These are phyloP conservation scores for Indicator maculatus DNA, from an alignment of 2,113 vertebrate species.

Conservation along the genomic window DNA sequence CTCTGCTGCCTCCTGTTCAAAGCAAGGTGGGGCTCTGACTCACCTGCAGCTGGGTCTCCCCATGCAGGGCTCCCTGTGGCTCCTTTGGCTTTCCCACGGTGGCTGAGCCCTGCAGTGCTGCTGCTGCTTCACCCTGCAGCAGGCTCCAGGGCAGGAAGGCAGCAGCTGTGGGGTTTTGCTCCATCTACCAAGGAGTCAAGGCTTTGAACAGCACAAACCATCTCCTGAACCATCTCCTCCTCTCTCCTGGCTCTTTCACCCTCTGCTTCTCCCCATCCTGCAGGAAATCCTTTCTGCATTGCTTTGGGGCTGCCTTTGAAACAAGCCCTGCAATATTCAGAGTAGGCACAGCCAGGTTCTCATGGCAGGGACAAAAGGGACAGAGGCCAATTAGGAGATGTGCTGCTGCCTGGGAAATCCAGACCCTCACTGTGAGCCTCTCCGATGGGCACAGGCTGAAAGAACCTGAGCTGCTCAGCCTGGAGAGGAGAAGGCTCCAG, in stretches of 20 bases:
- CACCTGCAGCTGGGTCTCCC: neutral
- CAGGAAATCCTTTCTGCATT: neutral
- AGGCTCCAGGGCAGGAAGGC: slow-evolving; percentile 7
- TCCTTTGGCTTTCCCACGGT: slow-evolving; percentile 39
- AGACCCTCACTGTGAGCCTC: neutral
- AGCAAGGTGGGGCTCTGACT: slow-evolving; percentile 36
- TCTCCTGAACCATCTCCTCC: neutral
- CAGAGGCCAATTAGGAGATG: neutral
- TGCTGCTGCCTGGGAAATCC: neutral
- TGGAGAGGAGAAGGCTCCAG: too few species aligned
- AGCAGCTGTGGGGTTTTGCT: neutral
- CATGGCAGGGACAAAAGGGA: neutral
- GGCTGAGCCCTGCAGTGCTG: neutral
- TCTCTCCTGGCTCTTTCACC: neutral
- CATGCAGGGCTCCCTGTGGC: neutral
- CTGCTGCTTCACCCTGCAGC: neutral
- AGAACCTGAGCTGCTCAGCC: too few species aligned
- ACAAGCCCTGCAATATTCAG: neutral
- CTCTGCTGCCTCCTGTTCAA: neutral
- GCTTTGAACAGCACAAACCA: neutral
- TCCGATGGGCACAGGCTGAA: too few species aligned
- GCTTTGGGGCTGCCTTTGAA: neutral
- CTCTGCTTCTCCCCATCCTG: neutral
- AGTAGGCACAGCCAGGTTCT: neutral
- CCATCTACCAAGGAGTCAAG: neutral